Evolutionary conservation across 2,113 vertebrate species (phyloP), one percentile per base, ranked within the genome.

Genomic region (Dendrocopos noguchii): DNA sequence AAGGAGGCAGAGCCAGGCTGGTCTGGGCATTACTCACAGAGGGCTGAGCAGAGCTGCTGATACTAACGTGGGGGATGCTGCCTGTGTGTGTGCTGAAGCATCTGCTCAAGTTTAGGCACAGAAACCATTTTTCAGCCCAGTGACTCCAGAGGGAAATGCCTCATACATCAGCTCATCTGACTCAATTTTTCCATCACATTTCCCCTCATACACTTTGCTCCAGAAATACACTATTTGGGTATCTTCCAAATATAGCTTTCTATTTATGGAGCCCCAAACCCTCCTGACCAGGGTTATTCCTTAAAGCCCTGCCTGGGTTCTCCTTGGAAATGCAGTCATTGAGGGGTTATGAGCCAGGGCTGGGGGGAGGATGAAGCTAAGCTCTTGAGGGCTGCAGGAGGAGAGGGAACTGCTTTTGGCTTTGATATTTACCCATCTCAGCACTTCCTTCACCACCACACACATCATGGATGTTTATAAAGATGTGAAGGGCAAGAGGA

Each of bases 101-200:
- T 97, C 96, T 96, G 95, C 79, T 97, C 93, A 96, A 94, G 76
- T 96, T 96, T 74, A 97, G 92, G 93, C 95, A 96, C 36, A 96
- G 64, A 94, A 96, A 84, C 91, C 82, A 94, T 96, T 96, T 97
- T 96, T 96, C 82, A 97, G 84, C 71, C 74, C 90, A 95, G 3
- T 96, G 91, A 95, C 78, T 95, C 92, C 95, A 95, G 27, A 83
- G 96, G 95, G 94, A 97, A 97, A 97, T 96, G 91, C 88, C 93
- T 97, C 87, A 55, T 84, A 95, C 94, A 96, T 94, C 96, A 97
- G 92, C 91, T 97, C 97, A 96, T 95, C 94, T 87, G 95, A 97
- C 94, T 97, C 95, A 96, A 83, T 97, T 97, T 97, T 98, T 98
- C 97, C 96, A 98, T 96, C 94, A 78, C 89, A 94, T 91, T 97